Percentiles rank a stretch among this genome's conserved stretches.
Evolutionary conservation across 2,797 vertebrate species (phyloP).

Genomic region (Mallotus villosus): DNA sequence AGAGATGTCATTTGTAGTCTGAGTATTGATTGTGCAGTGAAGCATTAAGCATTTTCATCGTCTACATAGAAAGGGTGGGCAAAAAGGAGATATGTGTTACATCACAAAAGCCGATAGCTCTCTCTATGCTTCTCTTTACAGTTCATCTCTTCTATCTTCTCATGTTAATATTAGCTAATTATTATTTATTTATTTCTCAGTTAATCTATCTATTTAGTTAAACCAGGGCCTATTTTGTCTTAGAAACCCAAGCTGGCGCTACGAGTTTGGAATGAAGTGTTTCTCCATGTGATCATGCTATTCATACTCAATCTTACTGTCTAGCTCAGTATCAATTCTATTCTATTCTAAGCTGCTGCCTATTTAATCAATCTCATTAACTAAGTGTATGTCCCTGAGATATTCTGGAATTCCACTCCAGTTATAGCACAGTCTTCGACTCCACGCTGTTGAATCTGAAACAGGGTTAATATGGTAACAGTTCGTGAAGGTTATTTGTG

Average conservation of each 20-base stretch:
- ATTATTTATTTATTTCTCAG: constrained; percentile 37
- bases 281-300: constrained; percentile 47
- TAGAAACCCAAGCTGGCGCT: too few species aligned
- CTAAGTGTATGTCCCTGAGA: constrained; percentile 45
- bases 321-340: constrained; percentile 58
- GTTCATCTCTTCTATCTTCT: constrained; percentile 6
- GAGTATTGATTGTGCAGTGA: constrained; percentile 54
- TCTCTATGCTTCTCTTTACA: too few species aligned
- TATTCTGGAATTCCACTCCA: constrained; percentile 23
- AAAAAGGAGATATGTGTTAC: constrained; percentile 27
- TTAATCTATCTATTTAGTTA: constrained; percentile 9
- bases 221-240: too few species aligned
- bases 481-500: too few species aligned
- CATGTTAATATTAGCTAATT: constrained; percentile 42
- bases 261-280: constrained; percentile 22
- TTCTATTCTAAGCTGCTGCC: constrained; percentile 53
- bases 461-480: not conserved
- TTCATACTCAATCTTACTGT: constrained; percentile 33
- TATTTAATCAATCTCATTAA: constrained; percentile 52
- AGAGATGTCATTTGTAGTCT: constrained; percentile 27
- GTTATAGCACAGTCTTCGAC: constrained; percentile 21
- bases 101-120: constrained; percentile 17
- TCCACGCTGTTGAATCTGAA: constrained; percentile 24
- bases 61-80: constrained; percentile 34
- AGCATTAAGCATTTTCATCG: constrained; percentile 61